Evolutionary conservation across 2,113 vertebrate species (phyloP).

Genomic region (Phalacrocorax pelagicus): DNA sequence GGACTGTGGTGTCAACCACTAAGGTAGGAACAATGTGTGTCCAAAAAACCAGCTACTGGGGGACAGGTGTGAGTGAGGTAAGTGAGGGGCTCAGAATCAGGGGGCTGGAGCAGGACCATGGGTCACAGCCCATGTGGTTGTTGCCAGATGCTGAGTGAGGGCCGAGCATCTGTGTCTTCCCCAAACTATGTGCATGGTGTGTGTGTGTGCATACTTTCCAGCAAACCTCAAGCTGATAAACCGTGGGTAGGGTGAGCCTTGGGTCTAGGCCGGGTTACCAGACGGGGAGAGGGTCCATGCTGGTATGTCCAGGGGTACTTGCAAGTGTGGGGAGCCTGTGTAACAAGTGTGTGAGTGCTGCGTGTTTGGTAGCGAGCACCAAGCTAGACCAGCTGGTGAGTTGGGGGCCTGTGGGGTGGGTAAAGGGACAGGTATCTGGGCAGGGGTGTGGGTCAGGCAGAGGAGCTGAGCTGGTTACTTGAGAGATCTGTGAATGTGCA

Average conservation of each 20-base stretch:
- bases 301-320: neutral
- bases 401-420: neutral
- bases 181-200: neutral
- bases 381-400: neutral
- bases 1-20: neutral
- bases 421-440: too few relatives aligned
- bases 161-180: neutral
- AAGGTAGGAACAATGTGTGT: neutral
- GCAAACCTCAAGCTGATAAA: neutral
- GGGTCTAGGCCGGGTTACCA: neutral
- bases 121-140: neutral
- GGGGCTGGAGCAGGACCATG: fast-evolving
- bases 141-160: neutral
- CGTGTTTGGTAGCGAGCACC: neutral
- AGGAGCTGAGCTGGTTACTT: neutral
- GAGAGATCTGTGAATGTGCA: neutral
- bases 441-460: fast-evolving
- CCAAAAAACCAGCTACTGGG: neutral
- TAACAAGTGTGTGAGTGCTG: neutral
- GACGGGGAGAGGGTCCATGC: too few relatives aligned
- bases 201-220: neutral
- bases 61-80: neutral
- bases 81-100: fast-evolving
- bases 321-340: neutral
- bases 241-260: fast-evolving